Evolutionary conservation across 2,113 vertebrate species (phyloP).

Genomic region (Anolis carolinensis): DNA sequence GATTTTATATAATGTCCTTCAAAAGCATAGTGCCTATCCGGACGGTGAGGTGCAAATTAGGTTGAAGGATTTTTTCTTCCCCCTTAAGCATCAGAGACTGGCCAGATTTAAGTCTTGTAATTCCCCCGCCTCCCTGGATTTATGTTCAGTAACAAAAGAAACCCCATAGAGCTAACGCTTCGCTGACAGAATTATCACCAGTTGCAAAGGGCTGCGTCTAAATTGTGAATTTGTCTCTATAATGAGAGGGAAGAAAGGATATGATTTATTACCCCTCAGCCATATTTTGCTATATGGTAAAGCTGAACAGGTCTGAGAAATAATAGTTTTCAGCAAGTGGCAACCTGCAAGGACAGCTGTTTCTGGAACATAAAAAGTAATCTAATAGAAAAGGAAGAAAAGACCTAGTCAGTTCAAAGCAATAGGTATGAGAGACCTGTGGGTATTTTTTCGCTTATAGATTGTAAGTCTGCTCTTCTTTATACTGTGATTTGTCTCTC

Average conservation of each 20-base stretch:
- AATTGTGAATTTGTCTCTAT: conserved; percentile 44
- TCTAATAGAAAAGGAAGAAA: not conserved
- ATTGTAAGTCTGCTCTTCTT: conserved; percentile 26
- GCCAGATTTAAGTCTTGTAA: not conserved
- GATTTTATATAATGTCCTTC: not conserved
- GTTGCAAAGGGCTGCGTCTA: conserved; percentile 30
- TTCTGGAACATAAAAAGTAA: conserved; percentile 57
- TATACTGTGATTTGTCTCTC: conserved; percentile 12
- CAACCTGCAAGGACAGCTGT: conserved; percentile 68
- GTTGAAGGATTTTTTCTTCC: not conserved
- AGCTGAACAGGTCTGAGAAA: conserved; percentile 70
- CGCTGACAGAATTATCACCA: conserved; percentile 19
- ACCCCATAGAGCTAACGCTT: conserved; percentile 2
- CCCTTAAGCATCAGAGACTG: not conserved
- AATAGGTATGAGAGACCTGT: conserved; percentile 37
- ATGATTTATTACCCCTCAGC: conserved; percentile 64
- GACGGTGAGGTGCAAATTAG: not conserved
- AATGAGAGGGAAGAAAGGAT: conserved; percentile 47
- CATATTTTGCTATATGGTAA: conserved; percentile 58
- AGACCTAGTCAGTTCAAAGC: conserved; percentile 35
- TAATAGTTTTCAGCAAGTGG: conserved; percentile 69
- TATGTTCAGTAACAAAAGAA: not conserved
- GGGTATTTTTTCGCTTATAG: not conserved
- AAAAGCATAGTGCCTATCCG: not conserved
- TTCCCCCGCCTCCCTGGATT: not conserved